Evolutionary conservation across 2,888 invertebrate species (phyloP).

Genomic region (Ichneumoninae sp.): DNA sequence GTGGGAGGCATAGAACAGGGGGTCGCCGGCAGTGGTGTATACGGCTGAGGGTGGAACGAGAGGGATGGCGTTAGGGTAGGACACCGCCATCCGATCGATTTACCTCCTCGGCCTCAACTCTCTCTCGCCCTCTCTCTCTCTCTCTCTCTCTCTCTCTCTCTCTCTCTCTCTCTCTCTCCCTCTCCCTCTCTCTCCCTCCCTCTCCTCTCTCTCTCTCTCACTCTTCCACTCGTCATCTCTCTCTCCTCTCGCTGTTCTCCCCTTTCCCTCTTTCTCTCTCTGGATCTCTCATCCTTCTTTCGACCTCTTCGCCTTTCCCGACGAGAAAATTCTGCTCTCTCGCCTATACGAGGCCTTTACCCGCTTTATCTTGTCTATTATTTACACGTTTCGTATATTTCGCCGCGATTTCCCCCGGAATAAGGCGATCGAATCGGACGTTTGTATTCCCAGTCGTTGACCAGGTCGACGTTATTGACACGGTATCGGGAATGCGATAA

Average conservation of each 20-base stretch:
- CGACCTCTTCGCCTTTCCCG: slow-evolving; percentile 6
- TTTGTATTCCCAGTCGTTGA: slow-evolving; percentile 2
- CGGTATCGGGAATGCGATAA: slow-evolving; percentile 1
- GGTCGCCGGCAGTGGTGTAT: slow-evolving; percentile 43
- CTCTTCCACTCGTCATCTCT: slow-evolving; percentile 48
- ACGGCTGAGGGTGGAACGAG: slow-evolving; percentile 58
- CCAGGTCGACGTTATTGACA: background rate
- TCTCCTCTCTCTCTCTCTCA: slow-evolving; percentile 65
- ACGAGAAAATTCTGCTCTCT: slow-evolving; percentile 17
- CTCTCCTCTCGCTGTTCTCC: slow-evolving; percentile 46
- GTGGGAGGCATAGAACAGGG: slow-evolving; percentile 59
- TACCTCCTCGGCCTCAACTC: slow-evolving; percentile 71
- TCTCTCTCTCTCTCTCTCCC: slow-evolving; percentile 48
- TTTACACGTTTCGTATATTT: slow-evolving; percentile 10
- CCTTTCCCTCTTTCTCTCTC: slow-evolving; percentile 58
- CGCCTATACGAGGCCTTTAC: slow-evolving; percentile 9
- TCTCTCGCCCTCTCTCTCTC: slow-evolving; percentile 61
- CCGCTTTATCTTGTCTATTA: slow-evolving; percentile 16
- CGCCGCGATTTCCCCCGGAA: background rate
- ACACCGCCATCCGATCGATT: slow-evolving; percentile 77
- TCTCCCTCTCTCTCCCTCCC: slow-evolving; percentile 55
- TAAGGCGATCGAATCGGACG: background rate
- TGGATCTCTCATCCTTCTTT: slow-evolving; percentile 47
- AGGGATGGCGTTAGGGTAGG: slow-evolving; percentile 78
- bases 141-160: slow-evolving; percentile 59